Evolutionary conservation across 2,888 invertebrate genomes (phyloP), one percentile per base, ranked within the genome.

Genomic region (Eurois occulta): DNA sequence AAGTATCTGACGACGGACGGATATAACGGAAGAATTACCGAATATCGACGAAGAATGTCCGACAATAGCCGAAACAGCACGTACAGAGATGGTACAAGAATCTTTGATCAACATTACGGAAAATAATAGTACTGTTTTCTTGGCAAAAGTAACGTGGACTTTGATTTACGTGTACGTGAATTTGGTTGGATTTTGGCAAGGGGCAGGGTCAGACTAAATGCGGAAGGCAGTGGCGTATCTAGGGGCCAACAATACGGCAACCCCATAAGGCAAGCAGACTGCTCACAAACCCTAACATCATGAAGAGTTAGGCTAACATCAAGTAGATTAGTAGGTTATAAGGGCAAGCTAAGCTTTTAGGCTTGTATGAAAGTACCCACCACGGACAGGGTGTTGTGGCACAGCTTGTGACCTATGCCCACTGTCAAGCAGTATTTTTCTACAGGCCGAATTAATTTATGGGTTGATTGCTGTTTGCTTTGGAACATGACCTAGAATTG

Each of bases 1-100:
- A 84, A 86, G 85, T 80, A 66, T 75, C 28, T 52, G 82, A n/a
- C n/a, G n/a, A n/a, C n/a, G n/a, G n/a, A n/a, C 83, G 78, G 75
- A 83, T 74, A 70, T 58, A 60, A 58, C 90, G 87, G 88, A 91
- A 92, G 92, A 72, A 46, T n/a, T 16, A n/a, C 81, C 84, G 78
- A 83, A 83, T 84, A 85, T 89, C 80, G 85, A 86, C 88, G 82
- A 85, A 86, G 84, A 80, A 62, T 70, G 28, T 43, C 83, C 81
- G 78, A 35, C 83, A 73, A 68, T 35, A 60, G 60, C 88, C 88
- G 88, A 91, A 92, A 91, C 87, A 94, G 94, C 94, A 94, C 91
- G 90, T 41, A 62, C 21, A 32, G 16, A 52, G 43, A 74, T 67
- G 18, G 28, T 60, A n/a, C 21, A 72, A 60, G 65, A 70, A 75